These are phyloP conservation scores for Diacarnus erythraeanus DNA, from an alignment of 37 sponge, comb jelly and placozoan genomes.

Conservation along the genomic window DNA sequence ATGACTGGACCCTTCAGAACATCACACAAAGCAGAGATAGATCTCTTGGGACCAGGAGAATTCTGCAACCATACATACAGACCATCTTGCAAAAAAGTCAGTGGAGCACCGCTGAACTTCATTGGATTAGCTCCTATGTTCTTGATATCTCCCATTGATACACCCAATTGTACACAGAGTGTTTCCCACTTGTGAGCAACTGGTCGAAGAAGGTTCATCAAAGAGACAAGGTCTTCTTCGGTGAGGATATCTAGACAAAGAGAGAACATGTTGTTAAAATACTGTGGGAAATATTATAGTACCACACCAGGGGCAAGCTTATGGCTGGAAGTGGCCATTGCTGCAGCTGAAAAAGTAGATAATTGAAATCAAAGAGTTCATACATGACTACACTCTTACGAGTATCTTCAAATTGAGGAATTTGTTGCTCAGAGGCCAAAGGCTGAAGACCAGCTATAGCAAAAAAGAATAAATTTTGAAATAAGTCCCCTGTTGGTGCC, in stretches of 20 bases:
- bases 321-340: no score
- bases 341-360: no score
- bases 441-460: no score
- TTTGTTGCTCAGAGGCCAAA: no score
- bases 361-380: no score
- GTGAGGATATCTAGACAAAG: not conserved
- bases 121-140: not conserved
- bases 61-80: slow-evolving; percentile 9
- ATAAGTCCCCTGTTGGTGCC: no score
- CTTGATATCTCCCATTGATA: not conserved
- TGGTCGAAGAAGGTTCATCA: not conserved
- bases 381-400: no score
- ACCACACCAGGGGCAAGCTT: no score
- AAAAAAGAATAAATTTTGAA: no score
- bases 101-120: not conserved
- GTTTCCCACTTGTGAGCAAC: not conserved
- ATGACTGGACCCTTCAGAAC: not conserved
- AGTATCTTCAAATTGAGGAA: no score
- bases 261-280: no score
- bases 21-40: slow-evolving; percentile 2
- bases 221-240: not conserved
- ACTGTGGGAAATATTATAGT: no score
- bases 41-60: not conserved
- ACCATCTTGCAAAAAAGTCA: slow-evolving; percentile 10
- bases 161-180: slow-evolving; percentile 8